Evolutionary conservation across 2,113 vertebrate species (phyloP).

Genomic region (Sylvia atricapilla): DNA sequence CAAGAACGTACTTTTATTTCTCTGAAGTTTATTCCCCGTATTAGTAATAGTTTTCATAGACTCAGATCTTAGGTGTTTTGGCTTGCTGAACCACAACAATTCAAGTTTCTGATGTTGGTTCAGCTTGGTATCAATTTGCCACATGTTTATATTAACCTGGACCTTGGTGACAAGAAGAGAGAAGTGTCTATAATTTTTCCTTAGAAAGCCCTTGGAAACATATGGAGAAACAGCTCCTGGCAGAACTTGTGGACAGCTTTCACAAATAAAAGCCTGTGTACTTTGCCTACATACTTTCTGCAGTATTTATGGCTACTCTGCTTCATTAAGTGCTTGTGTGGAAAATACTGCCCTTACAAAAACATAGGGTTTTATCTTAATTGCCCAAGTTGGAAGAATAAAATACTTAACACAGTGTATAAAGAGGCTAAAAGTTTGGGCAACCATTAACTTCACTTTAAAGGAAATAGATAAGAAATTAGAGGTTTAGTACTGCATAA

Average conservation of each 20-base stretch:
- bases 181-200: neutral
- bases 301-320: neutral
- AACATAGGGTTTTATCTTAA: neutral
- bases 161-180: neutral
- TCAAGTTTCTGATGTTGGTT: slow-evolving; percentile 18
- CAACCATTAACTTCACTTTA: neutral
- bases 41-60: neutral
- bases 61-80: neutral
- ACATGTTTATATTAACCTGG: neutral
- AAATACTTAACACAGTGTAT: neutral
- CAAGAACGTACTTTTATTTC: neutral
- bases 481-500: neutral
- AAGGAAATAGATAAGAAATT: neutral
- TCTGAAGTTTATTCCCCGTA: neutral
- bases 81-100: neutral
- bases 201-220: neutral
- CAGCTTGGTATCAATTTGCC: neutral
- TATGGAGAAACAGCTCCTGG: neutral
- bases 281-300: neutral
- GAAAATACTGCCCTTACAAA: neutral
- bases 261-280: neutral
- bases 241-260: neutral
- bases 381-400: neutral
- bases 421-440: neutral
- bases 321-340: neutral